phyloP scores from a whole-genome alignment of 2,888 invertebrate species.

The Gymnosoma rotundatum region DNA sequence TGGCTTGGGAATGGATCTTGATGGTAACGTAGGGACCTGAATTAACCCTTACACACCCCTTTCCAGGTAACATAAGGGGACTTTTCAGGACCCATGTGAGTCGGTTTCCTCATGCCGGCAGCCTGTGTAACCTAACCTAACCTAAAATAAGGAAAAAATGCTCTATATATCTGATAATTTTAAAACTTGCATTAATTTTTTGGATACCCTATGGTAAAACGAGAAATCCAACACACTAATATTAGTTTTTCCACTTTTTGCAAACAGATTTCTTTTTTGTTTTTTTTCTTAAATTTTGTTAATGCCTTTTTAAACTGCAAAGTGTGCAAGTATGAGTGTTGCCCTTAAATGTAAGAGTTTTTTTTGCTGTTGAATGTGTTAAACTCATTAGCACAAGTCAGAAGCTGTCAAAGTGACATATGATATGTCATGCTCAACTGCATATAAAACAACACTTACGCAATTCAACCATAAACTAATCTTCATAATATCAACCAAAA shows the following conservation, averaged over 20 bases:
- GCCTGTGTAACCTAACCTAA: no score
- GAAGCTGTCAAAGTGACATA: conserved; percentile 67
- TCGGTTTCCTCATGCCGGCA: no score
- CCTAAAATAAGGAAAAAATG: no score
- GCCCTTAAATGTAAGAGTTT: neutral
- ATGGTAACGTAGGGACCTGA: no score
- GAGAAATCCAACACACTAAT: neutral
- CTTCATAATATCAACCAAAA: neutral
- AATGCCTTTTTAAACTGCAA: conserved; percentile 44
- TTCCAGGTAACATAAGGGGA: no score
- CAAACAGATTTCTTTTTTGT: conserved; percentile 14
- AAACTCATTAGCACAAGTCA: conserved; percentile 69
- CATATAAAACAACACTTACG: conserved; percentile 63
- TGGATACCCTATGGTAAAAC: no score
- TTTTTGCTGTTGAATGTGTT: conserved; percentile 42
- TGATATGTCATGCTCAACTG: conserved; percentile 61
- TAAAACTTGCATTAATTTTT: no score
- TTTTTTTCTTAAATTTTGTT: conserved; percentile 16
- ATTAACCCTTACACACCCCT: no score
- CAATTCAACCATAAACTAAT: conserved; percentile 47
- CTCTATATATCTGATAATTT: no score
- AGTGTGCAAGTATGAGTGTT: conserved; percentile 9
- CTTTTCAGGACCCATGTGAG: no score
- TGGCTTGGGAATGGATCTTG: no score
- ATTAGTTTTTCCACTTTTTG: conserved; percentile 54